Conservation (phyloP, 1,140 invertebrate species). For the Diachasmimorpha longicaudata region DNA sequence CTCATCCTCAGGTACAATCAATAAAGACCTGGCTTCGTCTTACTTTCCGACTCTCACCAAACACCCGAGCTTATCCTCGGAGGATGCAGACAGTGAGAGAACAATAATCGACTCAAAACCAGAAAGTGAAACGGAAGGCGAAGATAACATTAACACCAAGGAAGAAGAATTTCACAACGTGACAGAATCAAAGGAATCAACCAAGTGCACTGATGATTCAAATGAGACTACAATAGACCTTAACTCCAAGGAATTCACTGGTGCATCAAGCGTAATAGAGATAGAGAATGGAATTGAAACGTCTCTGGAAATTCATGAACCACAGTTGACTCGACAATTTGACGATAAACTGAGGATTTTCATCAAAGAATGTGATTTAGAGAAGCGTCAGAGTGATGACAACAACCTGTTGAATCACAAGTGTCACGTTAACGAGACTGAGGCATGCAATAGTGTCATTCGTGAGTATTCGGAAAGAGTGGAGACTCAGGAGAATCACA, state of each 20-base stretch:
- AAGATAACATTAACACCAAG: neutral
- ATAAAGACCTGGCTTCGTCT: neutral
- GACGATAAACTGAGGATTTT: constrained; percentile 64
- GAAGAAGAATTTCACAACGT: neutral
- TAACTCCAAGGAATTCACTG: constrained; percentile 44
- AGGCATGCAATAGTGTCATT: constrained; percentile 43
- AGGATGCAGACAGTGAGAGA: neutral
- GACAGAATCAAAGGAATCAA: constrained; percentile 10
- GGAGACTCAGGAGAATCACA: constrained; percentile 64
- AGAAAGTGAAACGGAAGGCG: constrained; percentile 1
- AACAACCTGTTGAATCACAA: constrained; percentile 26
- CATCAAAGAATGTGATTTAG: constrained; percentile 67
- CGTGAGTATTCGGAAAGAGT: constrained; percentile 62
- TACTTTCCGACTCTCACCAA: neutral
- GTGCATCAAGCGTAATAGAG: neutral
- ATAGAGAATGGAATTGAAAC: neutral
- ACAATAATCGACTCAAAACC: neutral
- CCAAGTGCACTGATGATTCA: constrained; percentile 31
- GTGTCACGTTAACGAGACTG: neutral
- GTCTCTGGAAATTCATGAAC: constrained; percentile 19
- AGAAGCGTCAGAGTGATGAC: constrained; percentile 34
- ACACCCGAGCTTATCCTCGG: neutral
- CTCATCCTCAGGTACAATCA: neutral
- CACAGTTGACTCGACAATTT: constrained; percentile 56
- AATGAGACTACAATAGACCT: constrained; percentile 27